These are phyloP conservation scores for Trypoxylon attenuatum DNA, from an alignment of 2,888 invertebrate genomes.

Conservation along the genomic window DNA sequence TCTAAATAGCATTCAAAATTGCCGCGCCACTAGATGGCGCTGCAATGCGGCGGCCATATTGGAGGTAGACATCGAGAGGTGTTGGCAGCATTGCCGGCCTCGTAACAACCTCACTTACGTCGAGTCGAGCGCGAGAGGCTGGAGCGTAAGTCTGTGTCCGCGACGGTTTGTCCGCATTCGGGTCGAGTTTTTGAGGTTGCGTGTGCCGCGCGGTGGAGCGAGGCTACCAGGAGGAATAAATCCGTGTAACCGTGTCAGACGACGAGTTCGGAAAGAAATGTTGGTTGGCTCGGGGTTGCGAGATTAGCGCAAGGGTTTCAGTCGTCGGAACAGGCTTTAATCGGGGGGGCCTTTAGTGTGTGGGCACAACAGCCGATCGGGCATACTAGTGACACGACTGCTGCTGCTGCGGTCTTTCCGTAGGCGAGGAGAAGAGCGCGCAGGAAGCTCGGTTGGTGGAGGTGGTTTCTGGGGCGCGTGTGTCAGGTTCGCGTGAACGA, in stretches of 20 bases:
- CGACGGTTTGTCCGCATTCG: constrained; percentile 57
- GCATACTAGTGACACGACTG: constrained; percentile 43
- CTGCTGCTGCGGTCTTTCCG: constrained; percentile 38
- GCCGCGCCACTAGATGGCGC: background rate
- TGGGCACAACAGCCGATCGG: constrained; percentile 41
- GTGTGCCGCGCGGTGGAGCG: constrained; percentile 30
- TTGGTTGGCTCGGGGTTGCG: background rate
- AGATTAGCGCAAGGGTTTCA: background rate
- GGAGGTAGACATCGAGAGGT: background rate
- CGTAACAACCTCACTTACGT: constrained; percentile 62
- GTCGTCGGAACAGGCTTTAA: constrained; percentile 9
- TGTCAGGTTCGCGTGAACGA: too few relatives aligned
- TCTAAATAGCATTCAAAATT: too few relatives aligned
- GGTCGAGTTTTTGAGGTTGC: constrained; percentile 35
- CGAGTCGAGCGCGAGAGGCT: constrained; percentile 64
- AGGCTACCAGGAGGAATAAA: constrained; percentile 9
- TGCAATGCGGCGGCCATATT: background rate
- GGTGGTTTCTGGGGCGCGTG: constrained; percentile 35
- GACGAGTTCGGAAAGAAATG: background rate
- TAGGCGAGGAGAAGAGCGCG: constrained; percentile 16
- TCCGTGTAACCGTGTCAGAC: background rate
- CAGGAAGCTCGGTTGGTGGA: constrained; percentile 33
- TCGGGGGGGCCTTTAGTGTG: constrained; percentile 22
- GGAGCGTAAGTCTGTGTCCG: constrained; percentile 58
- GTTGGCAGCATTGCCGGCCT: constrained; percentile 59